Evolutionary conservation across 2,113 vertebrate species (phyloP).

Genomic region (Antechinus flavipes): DNA sequence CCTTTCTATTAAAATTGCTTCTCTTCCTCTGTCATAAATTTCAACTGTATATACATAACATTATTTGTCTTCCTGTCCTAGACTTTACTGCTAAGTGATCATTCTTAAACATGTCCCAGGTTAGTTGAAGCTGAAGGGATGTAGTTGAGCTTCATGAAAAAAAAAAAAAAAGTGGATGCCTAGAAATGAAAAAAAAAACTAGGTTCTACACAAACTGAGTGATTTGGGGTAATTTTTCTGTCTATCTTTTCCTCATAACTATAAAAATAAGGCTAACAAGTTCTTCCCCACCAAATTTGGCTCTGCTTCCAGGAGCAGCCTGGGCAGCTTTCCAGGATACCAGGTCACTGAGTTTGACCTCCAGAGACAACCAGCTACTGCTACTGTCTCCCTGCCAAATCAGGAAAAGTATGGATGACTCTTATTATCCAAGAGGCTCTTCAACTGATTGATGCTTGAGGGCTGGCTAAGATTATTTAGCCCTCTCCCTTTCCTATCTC

Average conservation of each 20-base stretch:
- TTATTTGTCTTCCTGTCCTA: not conserved
- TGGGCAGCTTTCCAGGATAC: not conserved
- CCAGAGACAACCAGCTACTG: not conserved
- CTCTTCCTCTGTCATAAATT: not conserved
- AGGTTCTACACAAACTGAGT: not conserved
- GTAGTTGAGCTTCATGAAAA: not conserved
- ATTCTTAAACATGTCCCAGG: not conserved
- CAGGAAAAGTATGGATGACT: not conserved
- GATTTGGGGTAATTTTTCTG: not conserved
- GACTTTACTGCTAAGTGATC: not conserved
- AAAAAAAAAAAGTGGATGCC: not conserved
- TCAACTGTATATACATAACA: not conserved
- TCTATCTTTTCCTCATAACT: not conserved
- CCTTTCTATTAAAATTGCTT: not conserved
- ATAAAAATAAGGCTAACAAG: conserved; percentile 5
- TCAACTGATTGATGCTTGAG: not conserved
- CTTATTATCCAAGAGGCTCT: not conserved
- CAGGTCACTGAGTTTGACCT: not conserved
- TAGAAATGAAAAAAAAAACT: not conserved
- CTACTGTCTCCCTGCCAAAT: not conserved
- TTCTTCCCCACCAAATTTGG: conserved; percentile 1
- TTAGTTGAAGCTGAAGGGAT: not conserved
- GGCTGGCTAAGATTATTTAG: not conserved
- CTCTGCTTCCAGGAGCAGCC: not conserved
- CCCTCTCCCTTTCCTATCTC: not conserved